Evolutionary conservation across 2,888 invertebrate species (phyloP).

Genomic region (Hypena proboscidalis): DNA sequence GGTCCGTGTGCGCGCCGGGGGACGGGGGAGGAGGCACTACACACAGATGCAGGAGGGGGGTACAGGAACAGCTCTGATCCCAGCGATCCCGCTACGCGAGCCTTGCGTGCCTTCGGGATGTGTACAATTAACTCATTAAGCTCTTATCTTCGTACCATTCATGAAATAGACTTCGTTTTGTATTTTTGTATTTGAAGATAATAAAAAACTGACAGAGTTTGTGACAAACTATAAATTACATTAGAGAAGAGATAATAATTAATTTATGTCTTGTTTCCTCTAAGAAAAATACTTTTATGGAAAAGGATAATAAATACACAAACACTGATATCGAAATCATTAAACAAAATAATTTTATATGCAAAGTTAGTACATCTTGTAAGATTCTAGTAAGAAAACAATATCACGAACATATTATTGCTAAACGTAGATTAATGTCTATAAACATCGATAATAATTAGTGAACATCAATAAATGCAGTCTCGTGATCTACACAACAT

Average conservation of each 20-base stretch:
- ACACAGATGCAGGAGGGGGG: constrained; percentile 10
- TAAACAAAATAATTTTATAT: no score
- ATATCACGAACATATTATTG: background rate
- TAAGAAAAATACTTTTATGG: no score
- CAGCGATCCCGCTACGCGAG: constrained; percentile 59
- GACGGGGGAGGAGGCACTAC: constrained; percentile 23
- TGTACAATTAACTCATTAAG: constrained; percentile 32
- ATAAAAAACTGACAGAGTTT: no score
- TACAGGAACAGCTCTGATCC: constrained; percentile 36
- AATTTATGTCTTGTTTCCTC: no score
- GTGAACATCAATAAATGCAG: constrained; percentile 39
- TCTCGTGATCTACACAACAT: constrained; percentile 42
- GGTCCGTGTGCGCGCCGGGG: constrained; percentile 56
- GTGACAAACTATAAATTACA: no score
- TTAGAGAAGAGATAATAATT: no score
- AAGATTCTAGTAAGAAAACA: constrained; percentile 7
- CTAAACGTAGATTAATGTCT: constrained; percentile 6
- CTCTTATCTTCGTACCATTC: constrained; percentile 17
- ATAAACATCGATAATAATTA: constrained; percentile 20
- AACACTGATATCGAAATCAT: background rate
- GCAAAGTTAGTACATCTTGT: background rate
- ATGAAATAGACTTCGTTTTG: no score
- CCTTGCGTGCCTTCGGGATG: constrained; percentile 33
- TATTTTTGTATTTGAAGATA: no score
- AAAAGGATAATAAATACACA: background rate